A percentile compares a stretch with the other conserved stretches of the same genome.
phyloP scores from a whole-genome alignment of 2,797 vertebrate species.

The Thaleichthys pacificus region DNA sequence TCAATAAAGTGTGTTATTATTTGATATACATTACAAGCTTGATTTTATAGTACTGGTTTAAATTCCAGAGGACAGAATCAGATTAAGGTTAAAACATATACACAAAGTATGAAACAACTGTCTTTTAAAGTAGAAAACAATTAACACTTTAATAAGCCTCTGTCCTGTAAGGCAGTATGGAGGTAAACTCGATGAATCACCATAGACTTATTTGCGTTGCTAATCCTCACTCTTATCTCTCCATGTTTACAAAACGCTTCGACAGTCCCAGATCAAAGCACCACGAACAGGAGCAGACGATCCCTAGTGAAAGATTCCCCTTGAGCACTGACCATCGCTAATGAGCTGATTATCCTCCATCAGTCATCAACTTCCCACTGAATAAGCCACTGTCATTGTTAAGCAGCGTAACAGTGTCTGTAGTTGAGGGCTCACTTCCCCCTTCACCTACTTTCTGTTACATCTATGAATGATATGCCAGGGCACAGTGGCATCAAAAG shows the following conservation, averaged over 20 bases:
- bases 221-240: slow-evolving; percentile 54
- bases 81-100: too few relatives aligned
- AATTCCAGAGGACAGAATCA: too few relatives aligned
- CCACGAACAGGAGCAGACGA: slow-evolving; percentile 18
- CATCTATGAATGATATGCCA: slow-evolving; percentile 29
- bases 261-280: slow-evolving; percentile 49
- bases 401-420: slow-evolving; percentile 33
- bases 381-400: slow-evolving; percentile 48
- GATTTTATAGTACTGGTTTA: too few relatives aligned
- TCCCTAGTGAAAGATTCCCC: slow-evolving; percentile 22
- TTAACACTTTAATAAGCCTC: not conserved
- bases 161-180: not conserved
- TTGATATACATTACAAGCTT: too few relatives aligned
- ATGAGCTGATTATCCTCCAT: slow-evolving; percentile 65
- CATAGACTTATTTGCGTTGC: slow-evolving; percentile 45
- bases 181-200: slow-evolving; percentile 30
- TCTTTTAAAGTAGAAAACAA: not conserved
- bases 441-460: slow-evolving; percentile 40
- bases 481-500: slow-evolving; percentile 29
- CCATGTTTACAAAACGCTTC: slow-evolving; percentile 46
- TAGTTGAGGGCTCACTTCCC: slow-evolving; percentile 16
- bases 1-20: not conserved
- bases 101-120: not conserved
- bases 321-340: slow-evolving; percentile 50
- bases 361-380: slow-evolving; percentile 53